Evolutionary conservation across 2,113 vertebrate species (phyloP), one percentile per base, ranked within the genome.

Genomic region (Eptesicus fuscus): DNA sequence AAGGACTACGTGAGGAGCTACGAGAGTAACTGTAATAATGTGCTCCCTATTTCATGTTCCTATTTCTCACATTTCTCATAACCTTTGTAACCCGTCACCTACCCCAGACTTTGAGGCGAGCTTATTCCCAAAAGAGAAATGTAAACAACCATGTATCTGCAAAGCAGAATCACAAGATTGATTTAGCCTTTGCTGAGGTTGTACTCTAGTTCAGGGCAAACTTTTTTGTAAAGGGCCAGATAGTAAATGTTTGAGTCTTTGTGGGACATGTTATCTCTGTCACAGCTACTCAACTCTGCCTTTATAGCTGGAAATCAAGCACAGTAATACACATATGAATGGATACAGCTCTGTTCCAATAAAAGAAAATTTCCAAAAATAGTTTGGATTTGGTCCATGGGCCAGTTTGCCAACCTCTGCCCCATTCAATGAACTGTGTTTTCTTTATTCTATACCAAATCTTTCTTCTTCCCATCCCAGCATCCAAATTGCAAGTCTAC

Each of bases 321-420:
- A 44, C 6, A 56, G 25, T 53, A 87, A 56, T 16, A 18, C 1
- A 1, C 5, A 12, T 47, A 74, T 79, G 63, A 84, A 56, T 42
- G 35, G 18, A 71, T 79, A 9, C 13, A 74, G 1, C 9, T 92
- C 22, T 87, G 32, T 87, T 74, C 37, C 71, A 93, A 91, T 28
- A 78, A 90, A 96, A 71, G 49, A 76, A 85, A 85, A 53, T 91
- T 93, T 87, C 74, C 42, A 82, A 84, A 96, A 89, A 59, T 23
- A 74, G 20, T 2, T 76, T 91, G 30, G 49, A 65, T 7, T 93
- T 93, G 51, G 12, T 49, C 44, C 42, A 18, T 49, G 28, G 56
- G 49, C 28, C 30, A 85, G 28, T 86, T 93, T 95, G 71, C 44
- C 65, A 77, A 40, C 2, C 20, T 87, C 65, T 89, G 11, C 44